These are phyloP conservation scores for Abramis brama DNA, from an alignment of 2,113 vertebrate species.

Conservation along the genomic window DNA sequence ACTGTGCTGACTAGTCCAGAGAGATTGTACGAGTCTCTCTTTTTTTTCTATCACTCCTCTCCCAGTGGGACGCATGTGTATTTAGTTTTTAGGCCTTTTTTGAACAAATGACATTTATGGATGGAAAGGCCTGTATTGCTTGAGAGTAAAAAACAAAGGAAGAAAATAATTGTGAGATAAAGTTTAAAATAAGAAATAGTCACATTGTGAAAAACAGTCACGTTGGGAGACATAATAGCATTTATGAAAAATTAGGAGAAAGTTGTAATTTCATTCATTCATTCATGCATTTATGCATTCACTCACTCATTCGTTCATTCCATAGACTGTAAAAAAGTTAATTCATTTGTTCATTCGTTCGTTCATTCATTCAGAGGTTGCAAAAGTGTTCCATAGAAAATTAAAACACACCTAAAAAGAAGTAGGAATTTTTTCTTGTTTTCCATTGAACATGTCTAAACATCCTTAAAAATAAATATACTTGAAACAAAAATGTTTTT, in stretches of 20 bases:
- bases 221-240: background rate
- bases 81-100: constrained; percentile 24
- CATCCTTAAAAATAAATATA: background rate
- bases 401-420: too few species aligned
- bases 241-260: background rate
- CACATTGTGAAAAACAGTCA: background rate
- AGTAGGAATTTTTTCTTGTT: background rate
- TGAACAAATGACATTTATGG: background rate
- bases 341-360: too few species aligned
- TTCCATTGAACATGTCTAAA: background rate
- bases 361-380: background rate
- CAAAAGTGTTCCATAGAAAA: background rate
- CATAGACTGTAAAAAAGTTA: too few species aligned
- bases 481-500: too few species aligned
- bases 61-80: constrained; percentile 1
- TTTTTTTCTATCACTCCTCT: background rate
- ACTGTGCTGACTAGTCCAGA: background rate
- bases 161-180: background rate
- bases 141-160: too few species aligned
- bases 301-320: too few species aligned
- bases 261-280: too few species aligned
- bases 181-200: background rate
- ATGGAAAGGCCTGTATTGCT: too few species aligned
- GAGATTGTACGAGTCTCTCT: background rate
- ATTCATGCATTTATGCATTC: too few species aligned